A percentile compares a stretch with the other conserved stretches of the same genome.
These are phyloP conservation scores for Pygathrix nemaeus DNA, from an alignment of 2,113 vertebrate species.

Conservation along the genomic window DNA sequence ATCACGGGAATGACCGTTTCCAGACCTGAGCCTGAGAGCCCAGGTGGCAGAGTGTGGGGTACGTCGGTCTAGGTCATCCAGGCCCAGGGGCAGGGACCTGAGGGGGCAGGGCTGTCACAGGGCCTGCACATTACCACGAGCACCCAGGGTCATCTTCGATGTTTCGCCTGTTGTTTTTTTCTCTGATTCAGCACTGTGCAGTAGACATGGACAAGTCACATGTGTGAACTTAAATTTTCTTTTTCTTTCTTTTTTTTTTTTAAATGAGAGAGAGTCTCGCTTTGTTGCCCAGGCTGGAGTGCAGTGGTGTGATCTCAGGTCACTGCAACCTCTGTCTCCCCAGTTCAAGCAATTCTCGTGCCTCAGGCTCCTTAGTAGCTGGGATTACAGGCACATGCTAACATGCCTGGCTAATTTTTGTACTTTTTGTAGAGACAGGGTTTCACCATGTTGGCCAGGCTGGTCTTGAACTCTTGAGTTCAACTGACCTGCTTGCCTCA, in stretches of 20 bases:
- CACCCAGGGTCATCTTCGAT: background rate
- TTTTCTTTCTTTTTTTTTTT: background rate
- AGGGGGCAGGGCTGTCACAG: background rate
- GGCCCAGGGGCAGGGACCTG: background rate
- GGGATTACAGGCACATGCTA: background rate
- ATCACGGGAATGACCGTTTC: fast-evolving
- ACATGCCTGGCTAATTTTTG: background rate
- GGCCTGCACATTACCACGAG: background rate
- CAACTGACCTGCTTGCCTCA: background rate
- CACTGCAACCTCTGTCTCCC: background rate
- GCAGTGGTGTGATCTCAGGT: background rate
- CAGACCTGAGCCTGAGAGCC: background rate
- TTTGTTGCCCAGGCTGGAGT: background rate
- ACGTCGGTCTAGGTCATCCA: background rate
- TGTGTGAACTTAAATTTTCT: background rate
- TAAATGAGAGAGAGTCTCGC: background rate
- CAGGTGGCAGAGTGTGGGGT: background rate
- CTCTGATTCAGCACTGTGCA: background rate
- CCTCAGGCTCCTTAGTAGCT: background rate
- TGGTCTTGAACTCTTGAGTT: background rate
- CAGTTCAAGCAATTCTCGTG: background rate
- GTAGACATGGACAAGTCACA: background rate
- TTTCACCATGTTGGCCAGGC: background rate
- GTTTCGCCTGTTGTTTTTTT: background rate
- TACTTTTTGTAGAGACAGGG: background rate